Conservation (phyloP, 2,797 vertebrate species). For the Aplochiton taeniatus region DNA sequence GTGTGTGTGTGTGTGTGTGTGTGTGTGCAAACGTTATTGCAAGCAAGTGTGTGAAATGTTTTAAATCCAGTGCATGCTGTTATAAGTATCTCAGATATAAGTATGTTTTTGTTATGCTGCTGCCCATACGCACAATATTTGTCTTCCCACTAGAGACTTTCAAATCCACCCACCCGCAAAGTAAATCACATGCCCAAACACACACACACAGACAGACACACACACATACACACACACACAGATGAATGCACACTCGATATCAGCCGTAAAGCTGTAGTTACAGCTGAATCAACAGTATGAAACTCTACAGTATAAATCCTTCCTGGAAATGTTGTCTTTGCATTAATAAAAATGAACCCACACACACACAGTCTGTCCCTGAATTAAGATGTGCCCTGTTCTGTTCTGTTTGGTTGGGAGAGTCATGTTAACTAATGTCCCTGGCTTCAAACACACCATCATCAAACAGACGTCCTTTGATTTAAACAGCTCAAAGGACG, state of each 20-base stretch:
- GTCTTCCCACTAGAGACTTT: neutral
- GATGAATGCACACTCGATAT: neutral
- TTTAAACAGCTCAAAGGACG: slow-evolving; percentile 9
- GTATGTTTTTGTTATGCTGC: slow-evolving; percentile 21
- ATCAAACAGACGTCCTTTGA: slow-evolving; percentile 32
- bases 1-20: neutral
- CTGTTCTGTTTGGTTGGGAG: too few species aligned
- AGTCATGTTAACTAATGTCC: too few species aligned
- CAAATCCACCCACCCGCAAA: neutral
- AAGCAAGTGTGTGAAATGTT: neutral
- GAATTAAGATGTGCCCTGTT: neutral
- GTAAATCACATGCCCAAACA: neutral
- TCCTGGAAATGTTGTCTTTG: slow-evolving; percentile 25
- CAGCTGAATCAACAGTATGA: slow-evolving; percentile 26
- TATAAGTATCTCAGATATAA: slow-evolving; percentile 3
- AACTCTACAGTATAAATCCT: slow-evolving; percentile 6
- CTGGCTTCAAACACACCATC: neutral
- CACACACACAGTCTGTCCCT: too few species aligned
- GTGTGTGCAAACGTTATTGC: neutral
- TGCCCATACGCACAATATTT: slow-evolving; percentile 18
- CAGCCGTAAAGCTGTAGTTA: slow-evolving; percentile 6
- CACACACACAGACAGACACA: slow-evolving; percentile 6
- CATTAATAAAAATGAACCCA: slow-evolving; percentile 1
- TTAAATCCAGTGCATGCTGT: neutral
- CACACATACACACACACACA: slow-evolving; percentile 5